These are phyloP conservation scores for Drosophila diplacantha DNA, from an alignment of 2,888 invertebrate species.

Conservation along the genomic window DNA sequence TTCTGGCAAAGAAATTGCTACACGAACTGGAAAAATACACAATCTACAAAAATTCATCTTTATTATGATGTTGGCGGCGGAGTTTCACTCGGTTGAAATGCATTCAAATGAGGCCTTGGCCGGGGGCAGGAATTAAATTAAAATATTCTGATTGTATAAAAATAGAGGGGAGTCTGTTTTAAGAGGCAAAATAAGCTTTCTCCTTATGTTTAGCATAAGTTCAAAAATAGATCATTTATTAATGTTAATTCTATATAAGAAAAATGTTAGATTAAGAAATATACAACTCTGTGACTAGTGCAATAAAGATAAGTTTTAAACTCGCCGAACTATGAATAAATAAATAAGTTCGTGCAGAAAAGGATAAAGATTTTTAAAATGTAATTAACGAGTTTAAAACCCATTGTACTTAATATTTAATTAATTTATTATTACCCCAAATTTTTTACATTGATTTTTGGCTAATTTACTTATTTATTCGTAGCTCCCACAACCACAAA, in stretches of 20 bases:
- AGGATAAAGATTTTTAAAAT: neutral
- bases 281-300: too few species aligned
- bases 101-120: constrained; percentile 57
- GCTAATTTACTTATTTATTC: neutral
- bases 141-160: constrained; percentile 7
- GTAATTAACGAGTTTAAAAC: neutral
- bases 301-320: too few species aligned
- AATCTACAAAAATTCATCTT: constrained; percentile 69
- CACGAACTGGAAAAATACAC: constrained; percentile 69
- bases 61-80: constrained; percentile 43
- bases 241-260: too few species aligned
- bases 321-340: too few species aligned
- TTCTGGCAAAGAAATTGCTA: constrained; percentile 57
- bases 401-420: neutral
- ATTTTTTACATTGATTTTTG: neutral
- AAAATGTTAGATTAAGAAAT: too few species aligned
- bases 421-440: too few species aligned
- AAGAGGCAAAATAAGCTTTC: neutral
- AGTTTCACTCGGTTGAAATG: constrained; percentile 42
- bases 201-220: neutral
- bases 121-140: constrained; percentile 12
- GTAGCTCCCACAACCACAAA: too few species aligned
- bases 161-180: constrained; percentile 4
- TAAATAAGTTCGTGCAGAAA: neutral
- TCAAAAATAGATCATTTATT: too few species aligned